Evolutionary conservation across 2,797 vertebrate genomes (phyloP), one percentile per base, ranked within the genome.

Genomic region (Glossophaga mutica): DNA sequence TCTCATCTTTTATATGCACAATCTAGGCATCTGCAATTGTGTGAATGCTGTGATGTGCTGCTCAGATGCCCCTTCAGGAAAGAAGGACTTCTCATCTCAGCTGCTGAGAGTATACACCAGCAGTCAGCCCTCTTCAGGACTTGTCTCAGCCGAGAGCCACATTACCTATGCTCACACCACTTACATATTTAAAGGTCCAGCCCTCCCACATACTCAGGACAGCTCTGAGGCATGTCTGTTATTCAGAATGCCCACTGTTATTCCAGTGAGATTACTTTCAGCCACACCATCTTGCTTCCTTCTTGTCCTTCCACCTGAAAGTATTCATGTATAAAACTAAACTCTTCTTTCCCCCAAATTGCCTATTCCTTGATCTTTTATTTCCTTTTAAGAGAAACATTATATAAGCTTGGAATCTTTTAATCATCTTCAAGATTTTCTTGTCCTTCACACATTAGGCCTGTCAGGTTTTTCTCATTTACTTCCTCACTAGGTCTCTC

Each of bases 121-220:
- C 8, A 39, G 29, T 34, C 32, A 18, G 29, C 7, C 52, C 24
- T 76, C 3, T 55, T 81, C 22, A 48, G 81, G 21, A 57, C 8
- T 44, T 24, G 9, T 77, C n/a, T 71, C 22, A 18, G 24, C 9
- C n/a, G 42, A 79, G 2, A 74, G 10, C 32, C 39, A 12, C 77
- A 9, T 42, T 52, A 9, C 5, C 1, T 0, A 0, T 15, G 34
- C 19, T 5, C 70, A 50, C 1, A 5, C 3, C 39, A 52, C 18
- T 76, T 22, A 48, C 1, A 37, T 24, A 39, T 67, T 87, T 34
- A 50, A n/a, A 81, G 9, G 5, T 12, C 48, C 50, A 42, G n/a
- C 7, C 48, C 29, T 46, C 12, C 14, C 1, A 5, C 21, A 3
- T 6, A 68, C 6, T 67, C 18, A 62, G 10, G 71, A 11, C 24